Base-by-base conservation (phyloP, 2,888 invertebrate genomes). In the Unio pictorum region DNA sequence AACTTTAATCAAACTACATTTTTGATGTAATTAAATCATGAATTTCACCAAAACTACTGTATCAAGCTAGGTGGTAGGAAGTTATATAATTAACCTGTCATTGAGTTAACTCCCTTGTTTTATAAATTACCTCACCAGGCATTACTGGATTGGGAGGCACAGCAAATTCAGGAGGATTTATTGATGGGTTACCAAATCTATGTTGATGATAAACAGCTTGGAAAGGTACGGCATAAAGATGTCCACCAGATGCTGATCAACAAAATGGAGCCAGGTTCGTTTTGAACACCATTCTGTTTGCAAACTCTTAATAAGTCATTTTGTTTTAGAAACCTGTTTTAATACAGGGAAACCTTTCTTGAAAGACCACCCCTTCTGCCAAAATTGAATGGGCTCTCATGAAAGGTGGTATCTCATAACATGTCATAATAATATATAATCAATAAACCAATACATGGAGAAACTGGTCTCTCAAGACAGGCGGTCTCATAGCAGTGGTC, bases 151-250 rank as follows among this genome's bases (percentile, higher is more conserved):
- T 89, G 89, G 89, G 86, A 86, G 26, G 78, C 79, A 7, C 84
- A 82, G 4, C 73, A 74, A 15, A 74, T 84, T 68, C 84, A 87
- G 63, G 79, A 81, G 26, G 85, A 85, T 28, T 81, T 87, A 8
- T 73, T 90, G 20, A 82, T 79, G 55, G 90, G 90, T 6, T 90
- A 85, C 77, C 84, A 86, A 69, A 80, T 90, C 54, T 82, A 86
- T 58, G 84, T 89, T 11, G 87, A 90, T 71, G 86, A 86, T 60
- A 85, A 88, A 69, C 83, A 82, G 23, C 76, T 87, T n/a, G 87
- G 88, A n/a, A 78, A 79, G 26, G 66, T 84, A 11, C 85, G 87
- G 54, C 79, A 68, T 66, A 80, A 79, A 56, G 84, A 84, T 63
- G 82, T 84, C 2, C 72, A 77, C 57, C 85, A 87, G 75, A 87